Evolutionary conservation across 2,888 invertebrate genomes (phyloP), one percentile per base, ranked within the genome.

Genomic region (Altica lythri): DNA sequence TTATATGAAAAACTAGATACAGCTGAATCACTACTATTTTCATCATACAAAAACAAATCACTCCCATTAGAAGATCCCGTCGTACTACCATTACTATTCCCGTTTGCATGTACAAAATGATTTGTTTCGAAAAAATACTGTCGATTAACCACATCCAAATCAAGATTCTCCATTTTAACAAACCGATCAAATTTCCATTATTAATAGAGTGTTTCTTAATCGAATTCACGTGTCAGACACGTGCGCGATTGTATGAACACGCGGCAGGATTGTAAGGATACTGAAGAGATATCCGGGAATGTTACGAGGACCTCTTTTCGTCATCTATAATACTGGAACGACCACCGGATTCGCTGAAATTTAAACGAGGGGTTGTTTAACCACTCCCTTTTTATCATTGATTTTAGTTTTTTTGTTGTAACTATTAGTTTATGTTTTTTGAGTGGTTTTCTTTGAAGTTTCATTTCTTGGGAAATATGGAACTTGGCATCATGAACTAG

Each of bases 1-100:
- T 86, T 86, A 72, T 88, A 90, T n/a, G 79, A 78, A 57, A 86
- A 81, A 65, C 83, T 85, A 49, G 88, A 88, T 66, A 85, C 84
- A 29, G 67, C 69, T 4, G 83, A 83, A 72, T 85, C 85, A 60
- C 81, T 83, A 66, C 85, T 81, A 59, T 77, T 77, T 34, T 81
- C 81, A 55, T 81, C 81, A 53, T 86, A 86, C n/a, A 89, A 78
- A 68, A 86, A 87, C 68, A 88, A 80, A 70, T 89, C 90, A 61
- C 83, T 82, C 51, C 83, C 82, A 60, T 83, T 83, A 12, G 84
- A 84, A 1, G 86, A 84, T 46, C 85, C 82, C 2, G 73, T 74
- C 29, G 78, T 79, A 46, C 79, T 78, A 19, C 78, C 77, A 40
- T 77, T 78, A 79, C 83, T 63, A 76, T 83, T 65, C 74, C 80